Evolutionary conservation across 2,888 invertebrate species (phyloP), one percentile per base, ranked within the genome.

Genomic region (Harpalus rubripes): DNA sequence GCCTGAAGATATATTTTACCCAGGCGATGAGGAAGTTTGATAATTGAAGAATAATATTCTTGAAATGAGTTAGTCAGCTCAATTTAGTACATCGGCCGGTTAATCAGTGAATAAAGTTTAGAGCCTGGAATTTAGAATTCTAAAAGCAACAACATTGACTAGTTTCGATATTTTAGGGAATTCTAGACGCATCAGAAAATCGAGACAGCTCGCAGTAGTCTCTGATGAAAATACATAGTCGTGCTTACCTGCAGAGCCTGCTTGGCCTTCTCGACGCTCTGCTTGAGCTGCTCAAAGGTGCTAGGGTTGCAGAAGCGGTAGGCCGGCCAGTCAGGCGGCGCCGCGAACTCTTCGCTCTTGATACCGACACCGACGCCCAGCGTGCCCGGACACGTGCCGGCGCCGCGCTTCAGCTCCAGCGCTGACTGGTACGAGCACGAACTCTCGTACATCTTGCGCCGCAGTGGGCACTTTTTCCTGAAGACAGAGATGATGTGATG

Each of bases 231-330:
- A 58, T 32, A 41, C 10, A 52, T 56, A 1, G 32, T 86, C 88
- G 1, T 52, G 1, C 63, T 63, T 6, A 91, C 95, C 90, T 96
- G 96, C 72, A 97, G 92, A 0, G 96, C 97, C 0, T 97, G 97
- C 90, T 97, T 97, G 63, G 97, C 97, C 90, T 97, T 97, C 90
- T 97, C 97, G 63, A 97, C 97, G 89, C 96, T 96, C 90, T 97
- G 97, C 89, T 97, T 97, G 86, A 97, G 92, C 90, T 97, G 97
- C 89, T 97, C 97, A 92, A 97, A 97, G 10, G 97, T 97, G 87
- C 96, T 96, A 88, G 96, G 96, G 90, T 96, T 96, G 89, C 94
- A 93, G 85, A 96, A 95, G 72, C 97, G 94, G 91, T 97, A 97
- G 79, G 91, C 90, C 0, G 95, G 94, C 95, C 95, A 95, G 90